Evolutionary conservation across 2,888 invertebrate species (phyloP).

Genomic region (Heliconius ethilla): DNA sequence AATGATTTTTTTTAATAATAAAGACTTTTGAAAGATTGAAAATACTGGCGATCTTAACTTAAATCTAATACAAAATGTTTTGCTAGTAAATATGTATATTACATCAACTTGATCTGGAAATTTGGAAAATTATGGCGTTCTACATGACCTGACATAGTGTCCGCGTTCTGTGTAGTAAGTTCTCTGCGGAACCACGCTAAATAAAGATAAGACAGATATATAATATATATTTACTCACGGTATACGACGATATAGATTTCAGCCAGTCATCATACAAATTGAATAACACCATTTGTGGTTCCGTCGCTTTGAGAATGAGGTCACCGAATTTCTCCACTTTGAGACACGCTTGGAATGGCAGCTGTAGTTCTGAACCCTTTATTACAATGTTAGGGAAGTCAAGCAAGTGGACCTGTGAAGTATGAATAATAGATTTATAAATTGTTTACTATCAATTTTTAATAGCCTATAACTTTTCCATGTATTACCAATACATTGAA

Average conservation of each 20-base stretch:
- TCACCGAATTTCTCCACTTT: slow-evolving; percentile 99
- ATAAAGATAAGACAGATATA: too few species aligned
- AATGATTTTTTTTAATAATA: background rate
- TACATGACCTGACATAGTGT: too few species aligned
- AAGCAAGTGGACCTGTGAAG: slow-evolving; percentile 92
- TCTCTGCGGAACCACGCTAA: too few species aligned
- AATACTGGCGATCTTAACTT: too few species aligned
- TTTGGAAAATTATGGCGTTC: too few species aligned
- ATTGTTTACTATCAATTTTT: background rate
- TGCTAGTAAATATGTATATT: too few species aligned
- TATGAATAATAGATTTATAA: background rate
- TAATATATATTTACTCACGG: slow-evolving; percentile 78
- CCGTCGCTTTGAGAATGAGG: slow-evolving; percentile 98
- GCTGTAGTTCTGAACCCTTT: slow-evolving; percentile 98
- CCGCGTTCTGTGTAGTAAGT: too few species aligned
- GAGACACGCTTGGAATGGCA: slow-evolving; percentile 99
- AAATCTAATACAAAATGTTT: too few species aligned
- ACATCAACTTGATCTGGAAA: too few species aligned
- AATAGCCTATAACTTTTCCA: too few species aligned
- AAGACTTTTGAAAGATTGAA: too few species aligned
- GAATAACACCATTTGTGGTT: slow-evolving; percentile 99
- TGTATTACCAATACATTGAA: too few species aligned
- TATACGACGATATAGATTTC: slow-evolving; percentile 99
- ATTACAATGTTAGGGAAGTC: slow-evolving; percentile 99
- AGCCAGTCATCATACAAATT: slow-evolving; percentile 99